Base-by-base conservation (phyloP, 1,140 invertebrate genomes). In the Lasaia peninsularis region DNA sequence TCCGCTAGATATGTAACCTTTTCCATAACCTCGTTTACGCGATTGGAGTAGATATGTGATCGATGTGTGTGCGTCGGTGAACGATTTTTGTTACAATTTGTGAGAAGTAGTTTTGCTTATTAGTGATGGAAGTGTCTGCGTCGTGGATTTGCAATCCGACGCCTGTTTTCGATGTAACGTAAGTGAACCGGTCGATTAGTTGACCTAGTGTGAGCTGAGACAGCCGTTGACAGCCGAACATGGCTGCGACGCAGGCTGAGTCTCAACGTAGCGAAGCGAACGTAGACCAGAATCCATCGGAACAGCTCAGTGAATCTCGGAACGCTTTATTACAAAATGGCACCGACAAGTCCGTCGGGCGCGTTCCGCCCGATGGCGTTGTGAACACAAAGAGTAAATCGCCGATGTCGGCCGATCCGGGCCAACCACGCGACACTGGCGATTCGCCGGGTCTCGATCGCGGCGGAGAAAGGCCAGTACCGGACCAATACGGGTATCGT, bases 21-120 rank as follows among this genome's bases (percentile, higher is more conserved):
- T 91, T 91, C 91, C 91, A 91, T 92, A 92, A 92, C 91, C 91
- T 92, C 91, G 90, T 91, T 92, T 91, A 91, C 91, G 90, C 91
- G 91, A 92, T 91, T 92, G 90, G 90, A 91, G 90, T 91, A 91
- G 91, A 91, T 91, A 92, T 90, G 89, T 91, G 91, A 91, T 91
- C 89, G 90, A 92, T 92, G 91, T 91, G 89, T 91, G 91, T 91
- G 90, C 90, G 89, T 90, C 89, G 78, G 90, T 91, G 90, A 90
- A 91, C 88, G 90, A 91, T 90, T 86, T 90, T 88, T 90, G 77
- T 87, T 84, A 88, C 84, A 82, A 88, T 84, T 78, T 72, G 77
- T 88, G 88, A 80, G 81, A 90, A 82, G 86, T 89, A 80, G 82
- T 76, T 88, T 86, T 79, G 86, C 86, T 89, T 80, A 78, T 86